phyloP scores from a whole-genome alignment of 2,797 vertebrate genomes.

The Mallotus villosus region DNA sequence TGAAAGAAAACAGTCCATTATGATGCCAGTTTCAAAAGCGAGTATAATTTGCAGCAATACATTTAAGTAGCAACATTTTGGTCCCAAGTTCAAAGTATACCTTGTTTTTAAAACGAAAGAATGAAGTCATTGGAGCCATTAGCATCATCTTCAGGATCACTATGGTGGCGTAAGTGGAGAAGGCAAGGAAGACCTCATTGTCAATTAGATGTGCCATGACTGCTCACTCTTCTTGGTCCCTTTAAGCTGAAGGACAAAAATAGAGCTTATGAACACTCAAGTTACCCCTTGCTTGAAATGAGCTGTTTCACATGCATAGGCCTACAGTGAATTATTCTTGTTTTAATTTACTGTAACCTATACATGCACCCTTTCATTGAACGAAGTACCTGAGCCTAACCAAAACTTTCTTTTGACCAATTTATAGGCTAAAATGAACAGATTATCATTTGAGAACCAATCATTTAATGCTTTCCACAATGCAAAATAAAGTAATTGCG shows the following conservation, averaged over 20 bases:
- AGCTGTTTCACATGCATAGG: no score
- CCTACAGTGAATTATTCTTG: no score
- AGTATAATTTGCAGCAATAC: neutral
- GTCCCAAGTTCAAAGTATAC: constrained; percentile 54
- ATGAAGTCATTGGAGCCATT: constrained; percentile 76
- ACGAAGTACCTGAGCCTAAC: no score
- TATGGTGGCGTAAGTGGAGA: constrained; percentile 72
- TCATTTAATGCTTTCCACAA: no score
- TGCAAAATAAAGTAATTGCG: no score
- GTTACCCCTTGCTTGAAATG: no score
- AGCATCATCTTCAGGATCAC: constrained; percentile 84
- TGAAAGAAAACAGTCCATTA: neutral
- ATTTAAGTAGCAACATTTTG: neutral
- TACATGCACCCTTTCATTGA: no score
- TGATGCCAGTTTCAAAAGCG: neutral
- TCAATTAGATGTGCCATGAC: constrained; percentile 67
- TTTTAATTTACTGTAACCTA: no score
- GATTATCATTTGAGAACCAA: no score
- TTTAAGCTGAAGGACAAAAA: neutral
- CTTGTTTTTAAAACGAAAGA: constrained; percentile 77
- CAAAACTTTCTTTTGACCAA: no score
- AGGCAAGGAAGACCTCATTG: constrained; percentile 73
- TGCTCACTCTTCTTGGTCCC: neutral
- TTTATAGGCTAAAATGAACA: no score
- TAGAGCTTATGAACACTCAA: neutral